These are phyloP conservation scores for Bolinopsis microptera DNA, from an alignment of 37 sponge, comb jelly and placozoan genomes.

Conservation along the genomic window DNA sequence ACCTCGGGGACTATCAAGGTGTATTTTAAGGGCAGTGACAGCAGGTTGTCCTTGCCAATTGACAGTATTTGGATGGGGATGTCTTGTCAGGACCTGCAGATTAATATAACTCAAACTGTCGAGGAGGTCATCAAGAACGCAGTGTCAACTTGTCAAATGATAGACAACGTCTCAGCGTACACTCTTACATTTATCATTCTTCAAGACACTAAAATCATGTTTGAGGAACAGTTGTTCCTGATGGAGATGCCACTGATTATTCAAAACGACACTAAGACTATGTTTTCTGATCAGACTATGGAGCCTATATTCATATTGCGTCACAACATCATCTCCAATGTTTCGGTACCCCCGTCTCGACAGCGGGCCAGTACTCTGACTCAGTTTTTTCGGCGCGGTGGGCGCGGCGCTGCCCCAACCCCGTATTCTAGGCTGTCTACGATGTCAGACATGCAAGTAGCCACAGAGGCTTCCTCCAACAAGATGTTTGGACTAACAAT, in stretches of 20 bases:
- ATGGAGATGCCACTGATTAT: slow-evolving; percentile 56
- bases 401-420: slow-evolving; percentile 40
- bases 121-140: slow-evolving; percentile 44
- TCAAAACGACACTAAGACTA: slow-evolving; percentile 31
- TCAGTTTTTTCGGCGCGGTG: slow-evolving; percentile 47
- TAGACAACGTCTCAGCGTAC: background rate
- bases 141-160: background rate
- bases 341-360: background rate
- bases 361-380: slow-evolving; percentile 31
- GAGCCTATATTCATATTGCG: slow-evolving; percentile 37
- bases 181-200: slow-evolving; percentile 47
- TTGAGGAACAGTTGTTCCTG: background rate
- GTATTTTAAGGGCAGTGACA: slow-evolving; percentile 65
- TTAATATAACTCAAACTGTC: background rate
- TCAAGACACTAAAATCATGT: slow-evolving; percentile 11
- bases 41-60: slow-evolving; percentile 9
- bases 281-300: slow-evolving; percentile 14
- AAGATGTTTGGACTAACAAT: slow-evolving; percentile 53
- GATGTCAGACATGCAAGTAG: background rate
- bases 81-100: slow-evolving; percentile 50
- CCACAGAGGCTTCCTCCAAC: background rate
- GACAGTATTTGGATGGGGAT: slow-evolving; percentile 46
- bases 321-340: background rate
- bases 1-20: slow-evolving; percentile 51
- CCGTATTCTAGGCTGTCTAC: background rate